Evolutionary conservation across 2,797 vertebrate species (phyloP), one percentile per base, ranked within the genome.

Genomic region (Fistularia commersonii): DNA sequence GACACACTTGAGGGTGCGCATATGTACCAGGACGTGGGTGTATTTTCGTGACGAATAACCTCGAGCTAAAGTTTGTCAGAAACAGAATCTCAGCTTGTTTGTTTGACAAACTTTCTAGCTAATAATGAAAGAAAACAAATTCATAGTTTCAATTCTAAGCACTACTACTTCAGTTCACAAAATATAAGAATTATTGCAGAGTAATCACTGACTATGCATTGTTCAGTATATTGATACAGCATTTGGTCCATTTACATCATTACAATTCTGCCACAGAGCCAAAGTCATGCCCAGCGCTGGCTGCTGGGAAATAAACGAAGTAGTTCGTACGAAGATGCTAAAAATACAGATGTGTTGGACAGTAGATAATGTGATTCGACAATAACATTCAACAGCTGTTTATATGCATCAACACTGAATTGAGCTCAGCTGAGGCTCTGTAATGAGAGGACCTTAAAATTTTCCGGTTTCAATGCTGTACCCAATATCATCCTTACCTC

Each of bases 361-460:
- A 45, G 65, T 52, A 65, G 61, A 67, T 77, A 54, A 79, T 48
- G 73, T 79, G 72, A 77, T 72, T 72, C n/a, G 38, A 80, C 73
- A 65, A 66, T 81, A 85, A 87, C 85, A 88, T 87, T 87, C 84
- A 87, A 80, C 73, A 80, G 79, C 83, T 84, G 80, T 83, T 82
- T 80, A 73, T 74, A 62, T 58, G 65, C 62, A 33, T 79, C 70
- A 68, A 49, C 64, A 62, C 61, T 60, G 37, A 72, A 74, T 31
- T 50, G 61, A 72, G 67, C 69, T 77, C 59, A 69, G 70, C 72
- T 53, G 65, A 56, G 47, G 57, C 63, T 69, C 44, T 1, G 13
- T 62, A 76, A 59, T 11, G 52, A 48, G 23, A 23, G 23, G 23
- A 23, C 23, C 23, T 23, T 23, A 23, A 23, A 23, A 23, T 23